Evolutionary conservation across 2,797 vertebrate species (phyloP).

Genomic region (Anniella stebbinsi): DNA sequence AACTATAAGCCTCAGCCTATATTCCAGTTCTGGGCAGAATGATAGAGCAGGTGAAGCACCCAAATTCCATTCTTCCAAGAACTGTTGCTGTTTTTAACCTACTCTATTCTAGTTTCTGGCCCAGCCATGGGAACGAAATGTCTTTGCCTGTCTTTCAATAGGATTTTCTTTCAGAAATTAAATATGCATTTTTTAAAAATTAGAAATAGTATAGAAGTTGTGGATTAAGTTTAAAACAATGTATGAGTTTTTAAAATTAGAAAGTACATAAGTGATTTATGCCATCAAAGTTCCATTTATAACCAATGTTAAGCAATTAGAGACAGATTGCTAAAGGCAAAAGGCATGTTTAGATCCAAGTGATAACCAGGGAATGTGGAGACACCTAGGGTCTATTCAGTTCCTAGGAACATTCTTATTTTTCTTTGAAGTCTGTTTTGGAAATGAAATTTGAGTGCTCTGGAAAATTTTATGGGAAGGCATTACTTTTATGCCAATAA

Average conservation of each 20-base stretch:
- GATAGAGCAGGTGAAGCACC: not conserved
- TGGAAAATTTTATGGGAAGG: not conserved
- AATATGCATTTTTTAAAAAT: not conserved
- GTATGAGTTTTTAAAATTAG: not conserved
- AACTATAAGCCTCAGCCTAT: not conserved
- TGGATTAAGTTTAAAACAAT: not conserved
- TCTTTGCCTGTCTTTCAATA: not conserved
- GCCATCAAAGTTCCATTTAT: not conserved
- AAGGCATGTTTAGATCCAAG: not conserved
- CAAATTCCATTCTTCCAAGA: not conserved
- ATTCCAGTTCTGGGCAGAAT: not conserved
- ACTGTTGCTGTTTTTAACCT: not conserved
- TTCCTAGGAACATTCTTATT: not conserved
- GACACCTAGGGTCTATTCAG: not conserved
- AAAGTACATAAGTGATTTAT: not conserved
- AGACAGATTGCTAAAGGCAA: not conserved
- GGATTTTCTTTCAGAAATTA: not conserved
- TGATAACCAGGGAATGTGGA: not conserved
- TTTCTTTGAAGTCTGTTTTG: not conserved
- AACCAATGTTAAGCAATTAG: not conserved
- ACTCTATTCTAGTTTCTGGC: not conserved
- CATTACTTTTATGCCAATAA: not conserved
- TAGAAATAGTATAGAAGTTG: not conserved
- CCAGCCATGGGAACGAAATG: not conserved
- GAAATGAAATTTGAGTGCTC: not conserved